Evolutionary conservation across 2,797 vertebrate species (phyloP).

Genomic region (Cheirogaleus major): DNA sequence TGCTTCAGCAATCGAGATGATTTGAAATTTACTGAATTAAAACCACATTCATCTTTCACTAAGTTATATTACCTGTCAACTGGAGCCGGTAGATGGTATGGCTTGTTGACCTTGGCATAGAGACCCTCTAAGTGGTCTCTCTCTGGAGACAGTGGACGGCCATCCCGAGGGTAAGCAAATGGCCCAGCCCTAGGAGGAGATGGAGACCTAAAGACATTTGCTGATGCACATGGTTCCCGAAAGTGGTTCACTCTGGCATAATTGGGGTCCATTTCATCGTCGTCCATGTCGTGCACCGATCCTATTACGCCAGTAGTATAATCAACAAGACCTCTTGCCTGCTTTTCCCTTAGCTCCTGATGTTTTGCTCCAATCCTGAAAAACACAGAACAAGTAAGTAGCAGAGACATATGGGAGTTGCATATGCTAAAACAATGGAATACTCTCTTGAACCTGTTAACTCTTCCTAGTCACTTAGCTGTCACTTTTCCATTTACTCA

Average conservation of each 20-base stretch:
- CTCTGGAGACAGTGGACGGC: constrained; percentile 82
- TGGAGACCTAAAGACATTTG: constrained; percentile 81
- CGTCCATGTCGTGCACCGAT: constrained; percentile 90
- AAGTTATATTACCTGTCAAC: constrained; percentile 90
- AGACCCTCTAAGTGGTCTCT: constrained; percentile 93
- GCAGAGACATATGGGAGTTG: constrained; percentile 49
- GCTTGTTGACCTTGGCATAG: constrained; percentile 98
- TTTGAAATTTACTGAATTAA: constrained; percentile 68
- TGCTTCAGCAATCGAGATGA: constrained; percentile 46
- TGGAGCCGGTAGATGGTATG: constrained; percentile 85
- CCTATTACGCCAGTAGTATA: constrained; percentile 74
- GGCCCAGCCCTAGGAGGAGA: constrained; percentile 82
- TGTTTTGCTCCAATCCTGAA: constrained; percentile 94
- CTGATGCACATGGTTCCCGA: constrained; percentile 86
- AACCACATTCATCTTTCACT: constrained; percentile 53
- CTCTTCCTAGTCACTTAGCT: neutral
- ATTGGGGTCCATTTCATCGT: constrained; percentile 96
- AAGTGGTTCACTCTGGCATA: constrained; percentile 96
- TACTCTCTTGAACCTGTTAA: neutral
- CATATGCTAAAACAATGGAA: neutral
- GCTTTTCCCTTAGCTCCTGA: constrained; percentile 92
- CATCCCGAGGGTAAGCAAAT: constrained; percentile 85
- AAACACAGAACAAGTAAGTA: constrained; percentile 57
- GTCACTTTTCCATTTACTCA: neutral
- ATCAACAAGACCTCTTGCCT: constrained; percentile 86